Evolutionary conservation across 1,140 invertebrate species (phyloP), one percentile per base, ranked within the genome.

Genomic region (Maniola jurtina): DNA sequence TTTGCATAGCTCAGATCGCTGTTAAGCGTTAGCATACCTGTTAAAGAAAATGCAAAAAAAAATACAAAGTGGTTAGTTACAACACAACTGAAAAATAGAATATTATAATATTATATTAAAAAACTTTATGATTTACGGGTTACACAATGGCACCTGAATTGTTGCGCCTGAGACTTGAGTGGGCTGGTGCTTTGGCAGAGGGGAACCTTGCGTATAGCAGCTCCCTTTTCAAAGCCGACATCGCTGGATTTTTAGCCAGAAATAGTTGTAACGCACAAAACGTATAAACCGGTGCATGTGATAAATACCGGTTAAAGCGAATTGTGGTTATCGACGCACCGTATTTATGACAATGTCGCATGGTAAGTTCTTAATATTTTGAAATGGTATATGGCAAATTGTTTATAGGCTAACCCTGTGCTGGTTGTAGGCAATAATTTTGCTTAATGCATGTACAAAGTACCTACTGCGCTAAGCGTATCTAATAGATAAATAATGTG

Each of bases 191-290:
- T 11, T 13, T 45, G 9, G 11, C 13, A n/a, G 13, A n/a, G 13
- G 13, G 11, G 5, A 45, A 8, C 5, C 13, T 45, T 38, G 10
- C 42, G 2, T 45, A 45, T 8, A 5, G 42, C 42, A n/a, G 5
- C 42, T 45, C 13, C 5, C 5, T 11, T n/a, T 45, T n/a, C 42
- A 11, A 45, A 6, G 42, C 5, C 5, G 9, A 45, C 1, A 5
- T 45, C 13, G 42, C 42, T 45, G 9, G 42, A 9, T 45, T 45
- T 38, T 45, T 45, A 13, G 42, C 9, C 42, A n/a, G 42, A 55
- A 55, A 55, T 55, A 55, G 61, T 69, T 69, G 67, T 73, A 70
- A 68, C 67, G 68, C 61, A 71, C 63, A 70, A 70, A 73, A 71
- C 67, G 59, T 55, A 75, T 65, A 71, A 72, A 71, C 66, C 15